phyloP scores from a whole-genome alignment of 2,113 vertebrate species.

The Sphyrna mokarran region DNA sequence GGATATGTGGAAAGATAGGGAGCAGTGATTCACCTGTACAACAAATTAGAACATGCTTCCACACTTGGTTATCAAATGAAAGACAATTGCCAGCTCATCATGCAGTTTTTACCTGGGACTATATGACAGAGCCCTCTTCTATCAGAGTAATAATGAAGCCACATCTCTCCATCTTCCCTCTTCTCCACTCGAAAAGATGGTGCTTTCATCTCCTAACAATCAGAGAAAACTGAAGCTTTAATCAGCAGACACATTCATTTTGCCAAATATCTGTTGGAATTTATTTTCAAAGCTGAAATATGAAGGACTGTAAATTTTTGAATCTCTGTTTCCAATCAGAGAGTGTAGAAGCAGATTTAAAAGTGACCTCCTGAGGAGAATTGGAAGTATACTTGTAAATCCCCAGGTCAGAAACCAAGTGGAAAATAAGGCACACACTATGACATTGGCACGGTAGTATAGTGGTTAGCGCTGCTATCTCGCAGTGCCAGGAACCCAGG shows the following conservation, averaged over 20 bases:
- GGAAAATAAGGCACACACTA: too few relatives aligned
- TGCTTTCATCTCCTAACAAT: constrained; percentile 63
- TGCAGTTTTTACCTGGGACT: constrained; percentile 54
- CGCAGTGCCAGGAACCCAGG: too few relatives aligned
- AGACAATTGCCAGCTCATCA: background rate
- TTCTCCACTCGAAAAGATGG: constrained; percentile 63
- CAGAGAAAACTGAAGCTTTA: constrained; percentile 30
- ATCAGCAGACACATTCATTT: background rate
- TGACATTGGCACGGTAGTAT: too few relatives aligned
- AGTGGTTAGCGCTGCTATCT: too few relatives aligned
- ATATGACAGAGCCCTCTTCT: constrained; percentile 59
- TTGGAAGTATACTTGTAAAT: too few relatives aligned
- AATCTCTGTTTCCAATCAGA: background rate
- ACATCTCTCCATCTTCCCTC: constrained; percentile 48
- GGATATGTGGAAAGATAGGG: background rate
- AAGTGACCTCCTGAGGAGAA: too few relatives aligned
- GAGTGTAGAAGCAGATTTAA: background rate
- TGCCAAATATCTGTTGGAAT: background rate
- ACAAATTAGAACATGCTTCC: background rate
- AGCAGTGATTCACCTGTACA: background rate
- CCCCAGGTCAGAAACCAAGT: too few relatives aligned
- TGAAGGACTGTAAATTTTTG: background rate
- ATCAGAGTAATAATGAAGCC: constrained; percentile 68
- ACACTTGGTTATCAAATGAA: background rate
- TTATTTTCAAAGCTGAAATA: background rate